Conservation (phyloP, 2,797 vertebrate genomes). For the Poecile montanus region DNA sequence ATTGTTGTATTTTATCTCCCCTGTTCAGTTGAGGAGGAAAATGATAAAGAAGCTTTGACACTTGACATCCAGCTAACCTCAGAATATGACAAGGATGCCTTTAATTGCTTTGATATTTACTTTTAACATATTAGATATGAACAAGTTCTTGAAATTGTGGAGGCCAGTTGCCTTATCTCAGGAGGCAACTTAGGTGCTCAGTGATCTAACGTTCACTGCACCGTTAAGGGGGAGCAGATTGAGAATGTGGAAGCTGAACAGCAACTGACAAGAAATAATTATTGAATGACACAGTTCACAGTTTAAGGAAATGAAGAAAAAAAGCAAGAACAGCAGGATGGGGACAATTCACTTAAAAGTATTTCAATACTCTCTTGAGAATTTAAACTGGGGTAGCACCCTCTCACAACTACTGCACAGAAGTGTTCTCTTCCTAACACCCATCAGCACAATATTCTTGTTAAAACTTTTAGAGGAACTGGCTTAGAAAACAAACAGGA, state of each 20-base stretch:
- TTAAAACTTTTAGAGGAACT: background rate
- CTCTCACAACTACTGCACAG: background rate
- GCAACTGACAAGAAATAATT: background rate
- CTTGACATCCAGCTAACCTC: background rate
- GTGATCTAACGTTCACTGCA: background rate
- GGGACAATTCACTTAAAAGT: background rate
- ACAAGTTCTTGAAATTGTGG: background rate
- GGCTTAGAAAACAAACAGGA: background rate
- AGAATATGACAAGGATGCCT: background rate
- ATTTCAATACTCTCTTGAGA: background rate
- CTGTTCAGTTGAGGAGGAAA: background rate
- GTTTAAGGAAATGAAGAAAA: background rate
- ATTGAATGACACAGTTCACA: fast-evolving
- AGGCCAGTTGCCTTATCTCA: background rate
- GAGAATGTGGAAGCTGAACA: background rate
- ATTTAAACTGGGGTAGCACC: background rate
- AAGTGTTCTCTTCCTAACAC: background rate
- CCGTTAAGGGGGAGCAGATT: background rate
- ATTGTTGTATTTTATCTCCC: background rate
- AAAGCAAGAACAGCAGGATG: background rate
- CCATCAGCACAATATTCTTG: background rate
- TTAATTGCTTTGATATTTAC: background rate
- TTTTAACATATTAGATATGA: background rate
- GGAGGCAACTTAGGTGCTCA: background rate
- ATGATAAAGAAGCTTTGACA: background rate